Evolutionary conservation across 2,113 vertebrate species (phyloP).

Genomic region (Chloebia gouldiae): DNA sequence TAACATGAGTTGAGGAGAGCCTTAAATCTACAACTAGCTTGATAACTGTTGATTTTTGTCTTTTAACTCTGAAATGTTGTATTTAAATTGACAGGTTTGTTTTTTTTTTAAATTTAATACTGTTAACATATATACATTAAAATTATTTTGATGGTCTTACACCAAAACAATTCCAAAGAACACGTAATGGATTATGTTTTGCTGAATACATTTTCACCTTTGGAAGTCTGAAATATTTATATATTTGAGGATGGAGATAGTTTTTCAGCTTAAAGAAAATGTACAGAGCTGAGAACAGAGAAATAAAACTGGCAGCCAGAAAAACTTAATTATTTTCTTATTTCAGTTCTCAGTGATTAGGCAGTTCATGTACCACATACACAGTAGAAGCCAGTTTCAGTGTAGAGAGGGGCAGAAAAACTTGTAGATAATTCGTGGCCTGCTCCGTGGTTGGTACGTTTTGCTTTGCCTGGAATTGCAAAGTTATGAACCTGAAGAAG

Average conservation of each 20-base stretch:
- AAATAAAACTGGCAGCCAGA: not conserved
- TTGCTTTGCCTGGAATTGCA: not conserved
- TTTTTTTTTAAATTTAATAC: not conserved
- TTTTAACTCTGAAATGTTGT: not conserved
- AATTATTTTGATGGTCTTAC: not conserved
- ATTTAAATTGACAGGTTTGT: not conserved
- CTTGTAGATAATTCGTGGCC: not conserved
- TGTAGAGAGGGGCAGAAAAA: not conserved
- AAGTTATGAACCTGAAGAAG: not conserved
- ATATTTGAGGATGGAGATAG: not conserved
- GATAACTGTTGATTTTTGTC: not conserved
- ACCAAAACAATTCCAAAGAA: not conserved
- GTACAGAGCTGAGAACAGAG: not conserved
- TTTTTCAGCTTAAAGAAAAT: not conserved
- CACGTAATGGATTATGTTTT: not conserved
- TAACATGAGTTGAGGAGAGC: not conserved
- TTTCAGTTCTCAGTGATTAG: not conserved
- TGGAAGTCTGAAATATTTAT: not conserved
- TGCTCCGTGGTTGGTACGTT: not conserved
- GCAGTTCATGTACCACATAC: not conserved
- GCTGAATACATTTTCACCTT: not conserved
- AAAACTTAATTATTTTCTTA: not conserved
- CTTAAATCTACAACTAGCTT: not conserved
- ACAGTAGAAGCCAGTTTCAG: not conserved
- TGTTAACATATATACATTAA: not conserved